Evolutionary conservation across 2,797 vertebrate species (phyloP).

Genomic region (Acrossocheilus fasciatus): DNA sequence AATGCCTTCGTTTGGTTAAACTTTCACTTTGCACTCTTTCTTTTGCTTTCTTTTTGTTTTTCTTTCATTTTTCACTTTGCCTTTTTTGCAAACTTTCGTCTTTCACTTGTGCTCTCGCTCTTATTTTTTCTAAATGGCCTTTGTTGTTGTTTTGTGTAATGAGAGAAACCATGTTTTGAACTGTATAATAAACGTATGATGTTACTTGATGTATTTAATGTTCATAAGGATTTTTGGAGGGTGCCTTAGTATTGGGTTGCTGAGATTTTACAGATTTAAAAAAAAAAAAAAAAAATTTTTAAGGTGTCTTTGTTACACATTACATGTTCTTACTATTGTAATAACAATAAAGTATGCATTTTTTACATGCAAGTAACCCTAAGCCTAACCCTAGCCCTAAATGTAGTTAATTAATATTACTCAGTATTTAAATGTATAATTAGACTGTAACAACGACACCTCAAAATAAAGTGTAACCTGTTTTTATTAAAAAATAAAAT

Average conservation of each 20-base stretch:
- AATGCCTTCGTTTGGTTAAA: background rate
- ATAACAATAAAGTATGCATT: background rate
- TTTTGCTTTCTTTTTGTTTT: background rate
- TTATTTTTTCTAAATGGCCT: background rate
- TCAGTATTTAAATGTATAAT: background rate
- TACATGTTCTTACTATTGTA: background rate
- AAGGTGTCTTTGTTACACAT: background rate
- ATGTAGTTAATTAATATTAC: background rate
- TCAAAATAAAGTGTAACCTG: background rate
- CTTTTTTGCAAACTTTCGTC: background rate
- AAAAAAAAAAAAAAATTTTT: background rate
- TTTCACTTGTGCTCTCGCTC: background rate
- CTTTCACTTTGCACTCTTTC: constrained; percentile 8
- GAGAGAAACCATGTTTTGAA: background rate
- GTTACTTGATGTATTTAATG: background rate
- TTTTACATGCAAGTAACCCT: background rate
- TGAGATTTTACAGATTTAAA: background rate
- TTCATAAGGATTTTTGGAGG: background rate
- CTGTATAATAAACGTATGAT: background rate
- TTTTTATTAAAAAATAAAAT: background rate
- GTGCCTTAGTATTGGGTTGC: background rate
- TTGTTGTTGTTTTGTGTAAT: background rate
- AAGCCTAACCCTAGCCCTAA: no score
- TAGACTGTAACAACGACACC: no score
- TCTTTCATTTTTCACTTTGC: background rate